phyloP scores from a whole-genome alignment of 1,140 invertebrate species.

The Pemphigus obesinymphae region DNA sequence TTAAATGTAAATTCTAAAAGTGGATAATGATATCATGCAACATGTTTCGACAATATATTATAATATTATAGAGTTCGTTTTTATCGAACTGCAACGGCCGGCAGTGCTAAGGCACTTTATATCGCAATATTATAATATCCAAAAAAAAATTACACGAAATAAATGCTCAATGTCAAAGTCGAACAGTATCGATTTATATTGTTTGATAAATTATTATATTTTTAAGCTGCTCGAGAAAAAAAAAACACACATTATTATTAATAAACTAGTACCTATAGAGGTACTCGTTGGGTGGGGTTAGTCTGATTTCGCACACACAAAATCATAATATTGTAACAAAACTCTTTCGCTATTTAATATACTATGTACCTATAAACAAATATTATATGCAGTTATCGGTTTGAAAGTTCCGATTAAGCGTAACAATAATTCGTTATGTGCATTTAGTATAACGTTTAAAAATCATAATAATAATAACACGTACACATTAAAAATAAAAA shows the following conservation, averaged over 20 bases:
- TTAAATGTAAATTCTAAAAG: not conserved
- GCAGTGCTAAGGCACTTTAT: not conserved
- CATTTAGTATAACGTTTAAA: too few relatives aligned
- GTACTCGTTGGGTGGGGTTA: too few relatives aligned
- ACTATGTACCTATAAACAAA: not conserved
- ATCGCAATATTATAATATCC: not conserved
- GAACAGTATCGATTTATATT: not conserved
- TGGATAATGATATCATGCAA: too few relatives aligned
- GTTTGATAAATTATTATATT: not conserved
- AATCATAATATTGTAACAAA: not conserved
- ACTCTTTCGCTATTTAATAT: not conserved
- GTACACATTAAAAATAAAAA: not conserved
- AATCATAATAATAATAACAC: not conserved
- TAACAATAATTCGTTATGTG: too few relatives aligned
- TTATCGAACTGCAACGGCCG: too few relatives aligned
- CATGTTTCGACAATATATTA: not conserved
- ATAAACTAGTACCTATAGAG: not conserved
- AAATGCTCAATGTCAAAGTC: not conserved
- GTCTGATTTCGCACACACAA: not conserved
- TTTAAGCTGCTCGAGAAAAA: not conserved
- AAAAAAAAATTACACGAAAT: too few relatives aligned
- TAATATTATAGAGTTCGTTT: not conserved
- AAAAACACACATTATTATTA: too few relatives aligned
- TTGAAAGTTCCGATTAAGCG: too few relatives aligned
- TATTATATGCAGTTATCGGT: not conserved